These are phyloP conservation scores for Dicyrtoma fusca DNA, from an alignment of 2,888 invertebrate genomes.

Conservation along the genomic window DNA sequence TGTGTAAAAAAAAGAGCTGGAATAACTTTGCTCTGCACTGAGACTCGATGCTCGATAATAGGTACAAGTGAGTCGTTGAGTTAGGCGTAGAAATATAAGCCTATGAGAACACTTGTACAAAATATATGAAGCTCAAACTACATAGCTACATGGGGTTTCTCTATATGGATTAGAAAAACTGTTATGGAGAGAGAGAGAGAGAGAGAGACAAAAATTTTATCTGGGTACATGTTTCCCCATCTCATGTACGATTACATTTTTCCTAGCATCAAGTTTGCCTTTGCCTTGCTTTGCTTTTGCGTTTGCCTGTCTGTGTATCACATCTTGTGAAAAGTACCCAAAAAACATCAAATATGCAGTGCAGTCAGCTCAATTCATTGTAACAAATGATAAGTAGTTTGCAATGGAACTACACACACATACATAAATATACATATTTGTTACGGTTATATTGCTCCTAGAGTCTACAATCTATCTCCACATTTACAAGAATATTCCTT, in stretches of 20 bases:
- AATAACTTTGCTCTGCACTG: constrained; percentile 26
- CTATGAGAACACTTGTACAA: constrained; percentile 16
- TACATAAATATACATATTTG: neutral
- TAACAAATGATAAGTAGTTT: no score
- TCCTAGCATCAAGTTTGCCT: neutral
- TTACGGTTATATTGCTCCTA: no score
- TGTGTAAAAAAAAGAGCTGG: constrained; percentile 34
- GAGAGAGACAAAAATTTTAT: constrained; percentile 22
- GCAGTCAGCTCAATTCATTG: no score
- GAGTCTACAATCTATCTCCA: no score
- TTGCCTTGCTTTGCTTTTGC: neutral
- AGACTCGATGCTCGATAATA: no score
- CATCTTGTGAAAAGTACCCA: constrained; percentile 20
- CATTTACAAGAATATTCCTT: no score
- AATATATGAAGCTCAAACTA: neutral
- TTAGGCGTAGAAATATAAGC: no score
- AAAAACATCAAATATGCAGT: constrained; percentile 8
- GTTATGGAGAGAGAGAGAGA: constrained; percentile 5
- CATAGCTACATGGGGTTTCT: constrained; percentile 4
- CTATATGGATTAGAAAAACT: constrained; percentile 23
- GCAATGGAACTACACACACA: neutral
- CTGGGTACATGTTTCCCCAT: constrained; percentile 17
- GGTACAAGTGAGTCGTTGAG: no score
- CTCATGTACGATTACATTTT: constrained; percentile 20
- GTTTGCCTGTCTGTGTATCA: neutral